Evolutionary conservation across 2,888 invertebrate species (phyloP), one percentile per base, ranked within the genome.

Genomic region (Schrankia costaestrigalis): DNA sequence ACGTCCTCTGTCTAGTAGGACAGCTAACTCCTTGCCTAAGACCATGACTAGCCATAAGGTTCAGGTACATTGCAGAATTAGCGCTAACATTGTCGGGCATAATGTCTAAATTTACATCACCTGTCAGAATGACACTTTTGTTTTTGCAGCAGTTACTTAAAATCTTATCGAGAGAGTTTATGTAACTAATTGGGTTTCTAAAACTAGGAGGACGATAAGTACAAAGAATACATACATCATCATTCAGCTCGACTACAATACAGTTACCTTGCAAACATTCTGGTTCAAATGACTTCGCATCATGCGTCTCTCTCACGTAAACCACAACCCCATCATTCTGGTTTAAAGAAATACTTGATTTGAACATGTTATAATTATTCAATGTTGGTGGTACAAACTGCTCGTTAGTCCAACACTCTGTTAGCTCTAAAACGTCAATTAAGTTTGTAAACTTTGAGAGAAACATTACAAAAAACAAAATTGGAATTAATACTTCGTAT

Each of bases 31-130:
- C 22, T 22, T 22, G 22, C 10, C 22, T 22, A 3, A 22, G 8
- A 22, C 22, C 22, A 22, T 22, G 22, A 9, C 22, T 22, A 9
- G 22, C 22, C 22, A 22, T 22, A 7, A 22, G 22, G 22, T 22
- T 22, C 8, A 22, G 8, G 22, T 22, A 22, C n/a, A 22, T 5
- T 22, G 22, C 10, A 22, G 22, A 22, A 9, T 22, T 22, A 5
- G 22, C 3, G 3, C n/a, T 22, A 3, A 22, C 3, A 5, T 22
- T 22, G 3, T 8, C 22, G n/a, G 22, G 22, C 22, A 22, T 22
- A 15, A 15, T 15, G 17, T 15, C 17, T 15, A 15, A 15, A 15
- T 15, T 15, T 15, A 15, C 3, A 15, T 22, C 22, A 5, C 22
- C 22, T 3, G 8, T 22, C 22, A 22, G n/a, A 22, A 22, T 22